phyloP scores from a whole-genome alignment of 2,113 vertebrate genomes.

The Neopipo cinnamomea region DNA sequence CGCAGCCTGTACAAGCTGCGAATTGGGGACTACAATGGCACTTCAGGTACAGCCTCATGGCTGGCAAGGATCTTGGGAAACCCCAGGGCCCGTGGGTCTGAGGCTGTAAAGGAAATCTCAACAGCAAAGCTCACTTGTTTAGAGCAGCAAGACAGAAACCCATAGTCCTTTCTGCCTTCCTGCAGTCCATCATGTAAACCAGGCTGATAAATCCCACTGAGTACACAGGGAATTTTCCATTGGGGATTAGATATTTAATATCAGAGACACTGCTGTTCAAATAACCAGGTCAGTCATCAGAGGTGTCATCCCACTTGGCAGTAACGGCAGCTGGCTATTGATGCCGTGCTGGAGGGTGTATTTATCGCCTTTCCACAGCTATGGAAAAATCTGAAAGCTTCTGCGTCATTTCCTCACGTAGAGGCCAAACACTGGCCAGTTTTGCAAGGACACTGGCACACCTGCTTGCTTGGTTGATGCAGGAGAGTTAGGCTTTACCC shows the following conservation, averaged over 20 bases:
- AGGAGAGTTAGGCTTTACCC: not conserved
- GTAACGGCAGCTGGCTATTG: not conserved
- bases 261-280: not conserved
- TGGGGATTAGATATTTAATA: not conserved
- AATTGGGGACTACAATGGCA: slow-evolving; percentile 93
- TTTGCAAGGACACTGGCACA: not conserved
- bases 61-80: not conserved
- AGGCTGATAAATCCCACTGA: not conserved
- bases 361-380: not conserved
- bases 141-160: not conserved
- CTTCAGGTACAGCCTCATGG: slow-evolving; percentile 79
- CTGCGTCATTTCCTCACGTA: not conserved
- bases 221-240: not conserved
- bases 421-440: not conserved
- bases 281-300: not conserved
- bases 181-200: not conserved
- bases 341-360: not conserved
- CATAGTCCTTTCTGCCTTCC: not conserved
- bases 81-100: not conserved
- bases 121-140: not conserved
- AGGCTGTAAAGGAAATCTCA: not conserved
- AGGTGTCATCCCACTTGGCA: not conserved
- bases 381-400: slow-evolving; percentile 30
- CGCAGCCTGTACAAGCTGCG: slow-evolving; percentile 91
- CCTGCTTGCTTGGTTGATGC: not conserved